Percentiles rank a stretch among this genome's conserved stretches.
Conservation (phyloP, 2,888 invertebrate genomes). For the Steinernema carpocapsae region DNA sequence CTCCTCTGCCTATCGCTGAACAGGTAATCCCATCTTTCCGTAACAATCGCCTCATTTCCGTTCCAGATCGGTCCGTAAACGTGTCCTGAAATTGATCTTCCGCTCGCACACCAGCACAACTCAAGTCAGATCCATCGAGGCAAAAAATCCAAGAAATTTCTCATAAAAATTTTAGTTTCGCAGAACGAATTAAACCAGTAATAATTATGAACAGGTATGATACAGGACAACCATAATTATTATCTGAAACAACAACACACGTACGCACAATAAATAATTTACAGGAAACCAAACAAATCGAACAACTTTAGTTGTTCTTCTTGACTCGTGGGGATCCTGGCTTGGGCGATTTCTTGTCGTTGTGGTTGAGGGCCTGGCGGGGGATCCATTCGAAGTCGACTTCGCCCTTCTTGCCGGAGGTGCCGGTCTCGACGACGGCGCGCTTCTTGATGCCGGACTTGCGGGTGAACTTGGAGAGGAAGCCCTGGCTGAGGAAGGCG, state of each 20-base stretch:
- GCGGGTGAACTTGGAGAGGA: slow-evolving; percentile 66
- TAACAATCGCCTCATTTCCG: too few relatives aligned
- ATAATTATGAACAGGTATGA: too few relatives aligned
- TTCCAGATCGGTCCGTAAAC: too few relatives aligned
- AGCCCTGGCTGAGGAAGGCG: slow-evolving; percentile 74
- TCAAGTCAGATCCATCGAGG: too few relatives aligned
- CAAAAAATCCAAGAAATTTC: too few relatives aligned
- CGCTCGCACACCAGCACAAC: too few relatives aligned
- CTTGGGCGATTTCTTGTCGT: slow-evolving; percentile 32
- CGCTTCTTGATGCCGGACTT: slow-evolving; percentile 46
- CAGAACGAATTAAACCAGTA: too few relatives aligned
- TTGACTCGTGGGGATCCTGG: slow-evolving; percentile 27
- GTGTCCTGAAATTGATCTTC: too few relatives aligned
- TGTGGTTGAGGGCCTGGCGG: slow-evolving; percentile 74
- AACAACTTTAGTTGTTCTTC: slow-evolving; percentile 29
- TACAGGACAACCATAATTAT: slow-evolving; percentile 27
- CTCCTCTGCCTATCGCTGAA: neutral
- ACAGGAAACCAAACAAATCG: too few relatives aligned
- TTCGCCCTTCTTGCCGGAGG: slow-evolving; percentile 80
- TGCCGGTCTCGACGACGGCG: slow-evolving; percentile 80
- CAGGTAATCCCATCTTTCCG: neutral
- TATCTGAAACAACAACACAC: slow-evolving; percentile 26
- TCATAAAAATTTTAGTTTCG: too few relatives aligned
- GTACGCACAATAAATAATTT: slow-evolving; percentile 27
- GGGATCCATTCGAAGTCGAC: slow-evolving; percentile 99